Conservation (phyloP, 2,113 vertebrate species). For the Leucopternis melanops region DNA sequence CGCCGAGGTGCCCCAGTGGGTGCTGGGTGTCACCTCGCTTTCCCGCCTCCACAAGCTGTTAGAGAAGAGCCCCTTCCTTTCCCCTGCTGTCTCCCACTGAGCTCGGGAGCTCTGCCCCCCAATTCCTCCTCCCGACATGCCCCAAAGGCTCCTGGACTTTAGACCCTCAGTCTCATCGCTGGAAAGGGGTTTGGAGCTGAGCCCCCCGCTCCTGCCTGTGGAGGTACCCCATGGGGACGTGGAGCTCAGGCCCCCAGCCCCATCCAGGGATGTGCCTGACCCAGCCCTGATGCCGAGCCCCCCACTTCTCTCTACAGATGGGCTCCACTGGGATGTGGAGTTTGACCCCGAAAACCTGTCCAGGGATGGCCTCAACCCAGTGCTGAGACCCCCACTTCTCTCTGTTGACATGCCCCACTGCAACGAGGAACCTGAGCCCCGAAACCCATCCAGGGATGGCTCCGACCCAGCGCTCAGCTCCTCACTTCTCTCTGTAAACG, state of each 20-base stretch:
- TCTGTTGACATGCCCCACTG: not conserved
- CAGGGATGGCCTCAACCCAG: not conserved
- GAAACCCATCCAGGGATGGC: not conserved
- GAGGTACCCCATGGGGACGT: not conserved
- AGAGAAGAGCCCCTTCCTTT: not conserved
- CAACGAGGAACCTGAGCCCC: not conserved
- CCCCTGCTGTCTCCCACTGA: not conserved
- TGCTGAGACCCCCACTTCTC: not conserved
- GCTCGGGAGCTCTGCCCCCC: not conserved
- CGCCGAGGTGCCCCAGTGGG: not conserved
- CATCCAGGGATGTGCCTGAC: not conserved
- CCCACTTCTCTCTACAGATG: not conserved
- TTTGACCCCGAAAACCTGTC: not conserved
- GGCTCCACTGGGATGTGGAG: not conserved
- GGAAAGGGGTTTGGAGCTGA: not conserved
- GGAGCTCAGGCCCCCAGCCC: not conserved
- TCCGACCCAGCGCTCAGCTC: not conserved
- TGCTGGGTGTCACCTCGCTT: not conserved
- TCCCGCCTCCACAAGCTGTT: not conserved
- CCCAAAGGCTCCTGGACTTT: not conserved
- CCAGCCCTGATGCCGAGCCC: not conserved
- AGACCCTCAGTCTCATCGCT: not conserved
- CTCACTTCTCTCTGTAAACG: not conserved
- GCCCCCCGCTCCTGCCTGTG: not conserved
- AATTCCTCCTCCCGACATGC: rapidly evolving